Base-by-base conservation (phyloP, 2,113 vertebrate species). In the Pelmatolapia mariae region DNA sequence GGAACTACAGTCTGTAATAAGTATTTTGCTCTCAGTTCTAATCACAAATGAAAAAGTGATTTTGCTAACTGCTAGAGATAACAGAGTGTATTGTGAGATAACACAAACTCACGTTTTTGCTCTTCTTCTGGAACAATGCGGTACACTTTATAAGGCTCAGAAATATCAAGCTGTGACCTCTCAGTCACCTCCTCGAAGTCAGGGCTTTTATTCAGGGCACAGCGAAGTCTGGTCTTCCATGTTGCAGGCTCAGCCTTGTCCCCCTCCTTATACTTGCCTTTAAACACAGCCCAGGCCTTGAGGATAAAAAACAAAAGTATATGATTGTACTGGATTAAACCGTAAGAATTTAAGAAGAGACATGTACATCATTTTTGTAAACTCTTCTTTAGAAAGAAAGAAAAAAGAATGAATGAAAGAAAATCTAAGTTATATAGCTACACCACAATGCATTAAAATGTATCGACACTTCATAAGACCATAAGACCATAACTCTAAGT, bases 151-250 rank as follows among this genome's bases (percentile, higher is more conserved):
- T 99, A 99, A 1, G 99, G 99, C 89, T 99, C 99, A 0, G 99
- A 99, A 83, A 99, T 99, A 96, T 99, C 99, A 88, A 99, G 95
- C 93, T 99, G 99, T 33, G 98, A 99, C 85, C 98, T 96, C 8
- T 99, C 99, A 0, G 98, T 98, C 90, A 98, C 99, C 96, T 99
- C 99, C 96, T 99, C 98, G 50, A 99, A 99, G 92, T 99, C 98
- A 0, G 99, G 98, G 92, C 99, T 99, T 95, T 99, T 99, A 93
- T 99, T 99, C 10, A 99, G 92, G 1, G 99, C 99, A 1, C 99
- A 99, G 80, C 99, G 98, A 6, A 99, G 96, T 78, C 99, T 96
- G 0, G 99, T 99, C 96, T 99, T 99, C 99, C 99, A 99, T 0
- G 99, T 99, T 40, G 99, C 98, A 0, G 99, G 99, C 53, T 99